phyloP scores from a whole-genome alignment of 2,797 vertebrate species.

The Octomys mimax region DNA sequence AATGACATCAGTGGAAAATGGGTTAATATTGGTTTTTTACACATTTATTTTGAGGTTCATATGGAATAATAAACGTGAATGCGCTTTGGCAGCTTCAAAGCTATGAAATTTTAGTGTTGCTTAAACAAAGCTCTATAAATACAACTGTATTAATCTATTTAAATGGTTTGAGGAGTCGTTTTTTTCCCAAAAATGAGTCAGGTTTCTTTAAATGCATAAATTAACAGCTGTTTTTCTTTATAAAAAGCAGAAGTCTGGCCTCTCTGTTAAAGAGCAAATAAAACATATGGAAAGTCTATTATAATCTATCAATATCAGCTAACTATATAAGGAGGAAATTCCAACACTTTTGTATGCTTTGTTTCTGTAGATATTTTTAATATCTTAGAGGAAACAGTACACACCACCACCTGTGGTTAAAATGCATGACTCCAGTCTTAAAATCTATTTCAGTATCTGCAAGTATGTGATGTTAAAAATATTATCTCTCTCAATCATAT shows the following conservation, averaged over 20 bases:
- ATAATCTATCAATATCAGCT: constrained; percentile 12
- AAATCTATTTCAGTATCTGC: constrained; percentile 67
- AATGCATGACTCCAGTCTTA: constrained; percentile 56
- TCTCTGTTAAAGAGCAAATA: constrained; percentile 55
- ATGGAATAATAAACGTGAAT: constrained; percentile 54
- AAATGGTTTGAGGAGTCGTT: constrained; percentile 46
- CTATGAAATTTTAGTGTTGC: constrained; percentile 50
- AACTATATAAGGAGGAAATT: constrained; percentile 15
- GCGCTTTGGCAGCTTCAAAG: constrained; percentile 18
- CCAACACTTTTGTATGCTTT: constrained; percentile 8
- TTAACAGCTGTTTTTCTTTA: constrained; percentile 69
- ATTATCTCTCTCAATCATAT: constrained; percentile 61
- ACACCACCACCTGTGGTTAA: constrained; percentile 56
- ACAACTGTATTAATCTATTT: constrained; percentile 52
- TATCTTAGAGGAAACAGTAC: not conserved
- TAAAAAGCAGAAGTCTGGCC: constrained; percentile 33
- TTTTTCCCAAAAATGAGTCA: constrained; percentile 56
- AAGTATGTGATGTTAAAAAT: constrained; percentile 73
- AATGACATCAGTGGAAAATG: constrained; percentile 21
- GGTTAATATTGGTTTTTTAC: constrained; percentile 8
- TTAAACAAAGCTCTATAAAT: constrained; percentile 68
- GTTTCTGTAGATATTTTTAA: not conserved
- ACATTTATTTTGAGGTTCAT: constrained; percentile 46
- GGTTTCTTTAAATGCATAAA: constrained; percentile 64
- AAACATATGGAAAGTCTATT: constrained; percentile 37